phyloP scores from a whole-genome alignment of 2,888 invertebrate genomes.

The Halictus ligatus region DNA sequence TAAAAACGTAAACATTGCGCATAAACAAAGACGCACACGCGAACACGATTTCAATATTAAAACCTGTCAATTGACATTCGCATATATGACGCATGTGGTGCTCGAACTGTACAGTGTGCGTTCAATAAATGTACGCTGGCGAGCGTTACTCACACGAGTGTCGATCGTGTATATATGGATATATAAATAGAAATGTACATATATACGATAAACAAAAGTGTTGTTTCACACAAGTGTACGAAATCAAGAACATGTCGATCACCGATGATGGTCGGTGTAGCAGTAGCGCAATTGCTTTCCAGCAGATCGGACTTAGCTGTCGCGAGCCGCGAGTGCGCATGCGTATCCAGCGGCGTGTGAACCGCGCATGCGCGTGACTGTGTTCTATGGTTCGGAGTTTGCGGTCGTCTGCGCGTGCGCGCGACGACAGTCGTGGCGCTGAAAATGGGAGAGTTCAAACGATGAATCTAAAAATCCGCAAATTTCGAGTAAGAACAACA shows the following conservation, averaged over 20 bases:
- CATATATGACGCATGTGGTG: slow-evolving; percentile 6
- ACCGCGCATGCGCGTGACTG: slow-evolving; percentile 10
- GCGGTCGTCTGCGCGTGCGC: not conserved
- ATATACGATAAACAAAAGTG: slow-evolving; percentile 10
- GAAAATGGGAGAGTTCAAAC: not conserved
- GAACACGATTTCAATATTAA: slow-evolving; percentile 1
- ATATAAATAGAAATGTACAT: slow-evolving; percentile 7
- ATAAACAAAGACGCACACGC: not conserved
- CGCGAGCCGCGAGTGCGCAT: slow-evolving; percentile 39
- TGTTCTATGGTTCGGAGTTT: not conserved
- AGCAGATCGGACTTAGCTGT: slow-evolving; percentile 56
- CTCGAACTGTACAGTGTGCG: not conserved
- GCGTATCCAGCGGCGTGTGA: slow-evolving; percentile 29
- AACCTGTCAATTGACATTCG: slow-evolving; percentile 9
- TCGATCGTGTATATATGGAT: not conserved
- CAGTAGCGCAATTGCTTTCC: slow-evolving; percentile 77
- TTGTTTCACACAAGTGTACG: slow-evolving; percentile 4
- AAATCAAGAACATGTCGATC: slow-evolving; percentile 38
- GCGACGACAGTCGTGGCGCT: not conserved
- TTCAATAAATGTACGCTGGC: slow-evolving; percentile 9
- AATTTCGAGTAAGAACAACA: not conserved
- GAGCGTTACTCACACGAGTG: not conserved
- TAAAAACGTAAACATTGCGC: not conserved
- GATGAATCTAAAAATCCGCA: not conserved
- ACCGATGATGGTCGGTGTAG: slow-evolving; percentile 60